Evolutionary conservation across 2,888 invertebrate species (phyloP).

Genomic region (Sesamia inferens): DNA sequence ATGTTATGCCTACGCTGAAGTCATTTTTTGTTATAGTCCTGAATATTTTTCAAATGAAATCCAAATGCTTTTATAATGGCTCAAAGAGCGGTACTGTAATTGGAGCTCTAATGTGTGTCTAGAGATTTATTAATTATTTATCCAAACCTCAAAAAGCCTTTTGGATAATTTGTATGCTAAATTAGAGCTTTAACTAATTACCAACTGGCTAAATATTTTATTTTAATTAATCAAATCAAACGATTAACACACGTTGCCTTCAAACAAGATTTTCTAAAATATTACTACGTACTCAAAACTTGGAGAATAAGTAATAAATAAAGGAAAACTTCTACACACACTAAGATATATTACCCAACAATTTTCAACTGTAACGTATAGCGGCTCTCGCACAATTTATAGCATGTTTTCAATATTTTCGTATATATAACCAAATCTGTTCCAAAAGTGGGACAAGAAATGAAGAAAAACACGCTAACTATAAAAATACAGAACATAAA

Average conservation of each 20-base stretch:
- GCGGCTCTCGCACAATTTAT: conserved; percentile 47
- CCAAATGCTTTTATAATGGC: not conserved
- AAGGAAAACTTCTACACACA: conserved; percentile 53
- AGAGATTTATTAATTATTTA: not conserved
- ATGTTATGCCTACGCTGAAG: not conserved
- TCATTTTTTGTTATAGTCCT: not conserved
- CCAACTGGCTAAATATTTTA: not conserved
- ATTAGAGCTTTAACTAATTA: not conserved
- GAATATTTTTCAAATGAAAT: conserved; percentile 6
- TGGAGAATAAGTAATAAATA: conserved; percentile 51
- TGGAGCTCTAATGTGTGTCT: not conserved
- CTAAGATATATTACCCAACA: conserved; percentile 50
- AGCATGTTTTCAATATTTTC: conserved; percentile 54
- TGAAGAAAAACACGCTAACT: conserved; percentile 62
- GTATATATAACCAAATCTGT: conserved; percentile 53
- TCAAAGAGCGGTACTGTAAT: not conserved
- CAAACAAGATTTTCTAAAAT: conserved; percentile 34
- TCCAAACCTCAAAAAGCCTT: not conserved
- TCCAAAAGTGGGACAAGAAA: conserved; percentile 59
- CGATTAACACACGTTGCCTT: conserved; percentile 10
- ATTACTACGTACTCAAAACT: conserved; percentile 41
- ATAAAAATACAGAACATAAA: conserved; percentile 64
- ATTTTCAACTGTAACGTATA: conserved; percentile 49
- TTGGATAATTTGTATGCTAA: not conserved
- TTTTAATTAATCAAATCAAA: not conserved